These are phyloP conservation scores for Rousettus leschenaultii DNA, from an alignment of 2,113 vertebrate genomes.

Conservation along the genomic window DNA sequence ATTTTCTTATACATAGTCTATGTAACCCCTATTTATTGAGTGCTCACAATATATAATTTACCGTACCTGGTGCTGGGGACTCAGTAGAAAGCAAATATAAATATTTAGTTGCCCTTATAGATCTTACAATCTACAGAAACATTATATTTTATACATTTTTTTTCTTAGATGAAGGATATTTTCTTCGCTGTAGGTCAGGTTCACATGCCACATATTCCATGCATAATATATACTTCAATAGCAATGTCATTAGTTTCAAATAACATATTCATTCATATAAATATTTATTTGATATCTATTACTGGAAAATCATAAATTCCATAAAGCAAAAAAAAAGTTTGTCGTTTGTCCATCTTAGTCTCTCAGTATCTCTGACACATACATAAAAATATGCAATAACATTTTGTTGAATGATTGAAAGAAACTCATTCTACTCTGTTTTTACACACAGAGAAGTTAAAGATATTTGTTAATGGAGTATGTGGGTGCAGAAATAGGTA, in stretches of 20 bases:
- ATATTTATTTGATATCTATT: neutral
- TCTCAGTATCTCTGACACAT: neutral
- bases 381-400: neutral
- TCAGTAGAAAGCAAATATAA: neutral
- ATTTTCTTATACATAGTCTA: neutral
- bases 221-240: neutral
- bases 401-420: neutral
- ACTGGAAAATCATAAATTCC: neutral
- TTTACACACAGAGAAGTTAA: neutral
- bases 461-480: neutral
- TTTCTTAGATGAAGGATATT: neutral
- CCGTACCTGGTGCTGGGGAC: neutral
- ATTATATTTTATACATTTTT: neutral
- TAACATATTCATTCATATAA: neutral
- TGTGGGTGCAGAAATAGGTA: neutral
- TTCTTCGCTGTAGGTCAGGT: neutral
- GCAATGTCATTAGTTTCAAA: neutral
- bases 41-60: neutral
- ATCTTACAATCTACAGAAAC: neutral
- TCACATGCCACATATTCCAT: neutral
- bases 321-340: neutral
- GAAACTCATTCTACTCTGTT: neutral
- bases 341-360: neutral
- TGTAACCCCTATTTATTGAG: neutral
- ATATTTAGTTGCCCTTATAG: neutral